Base-by-base conservation (phyloP, 2,888 invertebrate species). In the Catocala nupta region DNA sequence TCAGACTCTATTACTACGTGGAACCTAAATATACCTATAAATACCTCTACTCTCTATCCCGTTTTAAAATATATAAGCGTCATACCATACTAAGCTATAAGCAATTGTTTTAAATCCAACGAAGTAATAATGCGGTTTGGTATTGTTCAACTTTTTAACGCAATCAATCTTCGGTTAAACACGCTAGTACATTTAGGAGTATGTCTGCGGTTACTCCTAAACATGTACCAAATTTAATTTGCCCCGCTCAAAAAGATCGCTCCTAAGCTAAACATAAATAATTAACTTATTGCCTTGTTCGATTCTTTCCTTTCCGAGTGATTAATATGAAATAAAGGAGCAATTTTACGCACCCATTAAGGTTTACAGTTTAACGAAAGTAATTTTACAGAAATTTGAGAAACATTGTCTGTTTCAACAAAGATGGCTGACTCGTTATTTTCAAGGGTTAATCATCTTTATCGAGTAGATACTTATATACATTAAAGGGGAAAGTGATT, bases 391-490 rank as follows among this genome's bases (percentile, higher is more conserved):
- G 75, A 75, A 82, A 84, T 79, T 83, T 80, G 71, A 79, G 79
- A 68, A 83, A 81, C 77, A 83, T 81, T 80, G 75, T 81, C 77
- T 78, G 71, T 57, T 75, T 72, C 63, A 82, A 85, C 80, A 83
- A 83, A 87, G 79, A 81, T 80, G 78, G 75, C 78, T 62, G 79
- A 76, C 81, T 83, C 78, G 77, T 82, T 83, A 81, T 81, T 83
- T 82, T 77, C 65, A 69, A 83, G 81, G 80, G 82, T 83, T 85
- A 82, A 78, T 77, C 70, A 85, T 87, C 80, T 84, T 82, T 79
- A 80, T 82, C 79, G 80, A 80, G 75, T 75, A 75, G 77, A 50
- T 57, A 65, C 69, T 81, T 79, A 81, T 81, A 80, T 55, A 42
- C 43, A 59, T 34, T 66, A 79, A 77, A 74, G 77, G 78, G 76